Conservation (phyloP, 2,888 invertebrate genomes). For the Caenorhabditis becei region DNA sequence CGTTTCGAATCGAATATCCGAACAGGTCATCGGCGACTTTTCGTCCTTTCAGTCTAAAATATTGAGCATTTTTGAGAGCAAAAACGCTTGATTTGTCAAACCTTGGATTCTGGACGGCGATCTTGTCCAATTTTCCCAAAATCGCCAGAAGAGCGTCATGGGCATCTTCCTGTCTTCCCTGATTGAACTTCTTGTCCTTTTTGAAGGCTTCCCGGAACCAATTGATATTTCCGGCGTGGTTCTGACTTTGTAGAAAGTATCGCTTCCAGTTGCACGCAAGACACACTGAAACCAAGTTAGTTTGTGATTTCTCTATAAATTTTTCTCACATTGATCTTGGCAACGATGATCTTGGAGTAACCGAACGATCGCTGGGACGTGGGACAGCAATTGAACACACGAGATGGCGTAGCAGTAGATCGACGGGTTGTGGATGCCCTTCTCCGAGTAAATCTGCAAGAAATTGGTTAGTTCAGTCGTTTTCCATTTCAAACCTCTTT, state of each 20-base stretch:
- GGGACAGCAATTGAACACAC: slow-evolving; percentile 50
- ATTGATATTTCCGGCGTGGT: slow-evolving; percentile 29
- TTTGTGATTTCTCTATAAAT: not conserved
- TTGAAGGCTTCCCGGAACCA: slow-evolving; percentile 61
- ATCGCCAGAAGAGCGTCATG: slow-evolving; percentile 58
- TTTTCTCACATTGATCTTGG: slow-evolving; percentile 28
- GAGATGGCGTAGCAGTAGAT: slow-evolving; percentile 63
- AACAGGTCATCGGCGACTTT: slow-evolving; percentile 55
- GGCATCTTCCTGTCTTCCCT: slow-evolving; percentile 59
- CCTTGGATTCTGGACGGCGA: slow-evolving; percentile 28
- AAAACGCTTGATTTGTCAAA: not conserved
- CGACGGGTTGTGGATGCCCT: slow-evolving; percentile 57
- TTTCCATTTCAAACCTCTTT: slow-evolving; percentile 24
- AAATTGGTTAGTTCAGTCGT: too few relatives aligned
- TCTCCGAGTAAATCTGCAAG: slow-evolving; percentile 48
- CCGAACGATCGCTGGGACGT: slow-evolving; percentile 51
- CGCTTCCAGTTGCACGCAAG: slow-evolving; percentile 55
- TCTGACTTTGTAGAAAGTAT: slow-evolving; percentile 30
- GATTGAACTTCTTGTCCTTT: slow-evolving; percentile 52
- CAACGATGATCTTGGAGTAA: slow-evolving; percentile 60
- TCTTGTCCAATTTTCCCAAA: slow-evolving; percentile 52
- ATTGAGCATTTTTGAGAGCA: not conserved
- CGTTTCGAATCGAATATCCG: slow-evolving; percentile 59
- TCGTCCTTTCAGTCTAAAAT: slow-evolving; percentile 41
- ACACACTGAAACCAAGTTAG: slow-evolving; percentile 20